Percentiles rank a stretch among this genome's conserved stretches.
Evolutionary conservation across 2,888 invertebrate species (phyloP).

Genomic region (Rhagonycha fulva): DNA sequence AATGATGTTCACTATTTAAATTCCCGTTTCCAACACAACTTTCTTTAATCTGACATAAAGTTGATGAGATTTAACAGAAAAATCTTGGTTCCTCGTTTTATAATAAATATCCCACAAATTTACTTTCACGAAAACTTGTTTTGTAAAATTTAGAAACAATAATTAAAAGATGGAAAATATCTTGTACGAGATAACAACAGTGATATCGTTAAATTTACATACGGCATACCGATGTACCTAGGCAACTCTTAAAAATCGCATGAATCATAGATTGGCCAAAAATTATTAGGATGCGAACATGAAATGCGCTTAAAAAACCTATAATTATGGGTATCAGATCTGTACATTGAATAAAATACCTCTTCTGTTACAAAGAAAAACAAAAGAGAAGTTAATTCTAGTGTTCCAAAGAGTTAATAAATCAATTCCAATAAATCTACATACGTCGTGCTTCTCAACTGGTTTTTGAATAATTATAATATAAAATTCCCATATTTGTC

Average conservation of each 20-base stretch:
- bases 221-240: neutral
- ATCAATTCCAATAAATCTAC: conserved; percentile 35
- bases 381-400: conserved; percentile 35
- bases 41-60: neutral
- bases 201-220: neutral
- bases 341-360: conserved; percentile 37
- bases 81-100: neutral
- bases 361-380: conserved; percentile 15
- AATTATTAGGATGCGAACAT: conserved; percentile 20
- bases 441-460: conserved; percentile 32
- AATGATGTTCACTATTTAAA: neutral
- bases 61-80: neutral
- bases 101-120: too few species aligned
- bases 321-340: conserved; percentile 36
- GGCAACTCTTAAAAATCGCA: conserved; percentile 12
- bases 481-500: conserved; percentile 6
- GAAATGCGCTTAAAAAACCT: conserved; percentile 26
- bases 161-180: neutral
- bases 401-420: conserved; percentile 34
- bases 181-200: neutral
- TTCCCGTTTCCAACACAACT: neutral
- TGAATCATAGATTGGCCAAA: conserved; percentile 15
- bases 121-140: neutral
- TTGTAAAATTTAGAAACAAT: neutral
- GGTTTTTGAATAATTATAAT: conserved; percentile 31